Evolutionary conservation across 2,113 vertebrate genomes (phyloP), one percentile per base, ranked within the genome.

Genomic region (Phoxinus phoxinus): DNA sequence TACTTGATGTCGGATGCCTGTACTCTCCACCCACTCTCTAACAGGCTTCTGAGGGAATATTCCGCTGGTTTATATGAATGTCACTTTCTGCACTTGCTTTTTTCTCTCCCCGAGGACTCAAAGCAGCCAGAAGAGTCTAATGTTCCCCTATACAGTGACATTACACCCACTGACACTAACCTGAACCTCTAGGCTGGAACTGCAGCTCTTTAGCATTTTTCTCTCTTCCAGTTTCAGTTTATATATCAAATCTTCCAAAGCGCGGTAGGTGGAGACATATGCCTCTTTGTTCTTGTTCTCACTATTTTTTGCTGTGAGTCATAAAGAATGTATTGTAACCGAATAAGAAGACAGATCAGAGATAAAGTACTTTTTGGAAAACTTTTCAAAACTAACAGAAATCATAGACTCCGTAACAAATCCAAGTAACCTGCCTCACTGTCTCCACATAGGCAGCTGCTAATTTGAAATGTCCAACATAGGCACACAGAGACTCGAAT

Each of bases 11-110:
- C 53, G n/a, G 23, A 76, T 35, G 30, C 69, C n/a, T 41, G 56
- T 41, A 51, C 56, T 69, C 44, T 63, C 69, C 87, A n/a, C 56
- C 73, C 51, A 48, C 12, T 51, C 35, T 21, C 67, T 53, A 71
- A 48, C 61, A 69, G 80, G 80, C 61, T 63, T 61, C 86, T 44
- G 48, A 76, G 53, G 77, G 86, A 73, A 23, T 73, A 67, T 25
- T 35, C 81, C 44, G 32, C 72, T 61, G 51, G 3, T 77, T 79
- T 73, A 79, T 44, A 83, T 84, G 44, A 59, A 59, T 69, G 84
- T 86, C 75, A 84, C 81, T 82, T 23, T 85, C 35, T 69, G 56
- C 72, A 65, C 21, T 21, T 53, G 41, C 76, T 75, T 81, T 83
- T 35, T 37, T 65, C 8, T 51, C 4, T 63, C 59, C 80, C 30